These are phyloP conservation scores for Drosophila setifemur DNA, from an alignment of 1,140 invertebrate genomes.

Conservation along the genomic window DNA sequence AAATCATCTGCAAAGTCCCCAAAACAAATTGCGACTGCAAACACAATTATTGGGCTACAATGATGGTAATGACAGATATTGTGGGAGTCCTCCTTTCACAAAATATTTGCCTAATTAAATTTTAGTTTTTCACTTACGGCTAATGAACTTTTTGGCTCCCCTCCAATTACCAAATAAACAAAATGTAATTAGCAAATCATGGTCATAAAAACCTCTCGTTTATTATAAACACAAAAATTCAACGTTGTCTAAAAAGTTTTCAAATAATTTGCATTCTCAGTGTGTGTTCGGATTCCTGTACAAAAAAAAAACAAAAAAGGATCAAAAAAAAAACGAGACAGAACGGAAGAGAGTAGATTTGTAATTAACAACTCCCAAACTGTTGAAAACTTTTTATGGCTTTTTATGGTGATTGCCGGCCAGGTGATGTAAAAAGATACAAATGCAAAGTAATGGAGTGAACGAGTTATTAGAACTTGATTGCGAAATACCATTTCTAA, in stretches of 20 bases:
- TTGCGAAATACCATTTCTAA: too few relatives aligned
- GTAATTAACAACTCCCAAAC: not conserved
- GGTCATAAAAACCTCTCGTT: slow-evolving; percentile 20
- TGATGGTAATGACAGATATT: not conserved
- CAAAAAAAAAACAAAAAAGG: not conserved
- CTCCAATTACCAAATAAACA: slow-evolving; percentile 33
- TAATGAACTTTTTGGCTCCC: slow-evolving; percentile 26
- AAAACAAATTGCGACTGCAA: slow-evolving; percentile 15
- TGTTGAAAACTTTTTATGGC: not conserved
- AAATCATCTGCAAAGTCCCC: slow-evolving; percentile 15
- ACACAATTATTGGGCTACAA: slow-evolving; percentile 4
- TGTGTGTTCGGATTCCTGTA: not conserved
- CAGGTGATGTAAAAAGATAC: too few relatives aligned
- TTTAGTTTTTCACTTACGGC: slow-evolving; percentile 10
- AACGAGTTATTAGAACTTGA: too few relatives aligned
- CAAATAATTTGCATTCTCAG: slow-evolving; percentile 5
- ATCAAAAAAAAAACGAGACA: too few relatives aligned
- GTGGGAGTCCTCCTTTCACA: not conserved
- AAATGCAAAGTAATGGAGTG: too few relatives aligned
- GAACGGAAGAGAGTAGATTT: not conserved
- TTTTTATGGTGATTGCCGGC: too few relatives aligned
- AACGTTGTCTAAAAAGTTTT: slow-evolving; percentile 6
- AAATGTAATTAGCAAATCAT: slow-evolving; percentile 19
- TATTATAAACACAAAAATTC: slow-evolving; percentile 8
- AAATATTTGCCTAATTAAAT: slow-evolving; percentile 24